Evolutionary conservation across 2,888 invertebrate genomes (phyloP).

Genomic region (Ferrisia virgata): DNA sequence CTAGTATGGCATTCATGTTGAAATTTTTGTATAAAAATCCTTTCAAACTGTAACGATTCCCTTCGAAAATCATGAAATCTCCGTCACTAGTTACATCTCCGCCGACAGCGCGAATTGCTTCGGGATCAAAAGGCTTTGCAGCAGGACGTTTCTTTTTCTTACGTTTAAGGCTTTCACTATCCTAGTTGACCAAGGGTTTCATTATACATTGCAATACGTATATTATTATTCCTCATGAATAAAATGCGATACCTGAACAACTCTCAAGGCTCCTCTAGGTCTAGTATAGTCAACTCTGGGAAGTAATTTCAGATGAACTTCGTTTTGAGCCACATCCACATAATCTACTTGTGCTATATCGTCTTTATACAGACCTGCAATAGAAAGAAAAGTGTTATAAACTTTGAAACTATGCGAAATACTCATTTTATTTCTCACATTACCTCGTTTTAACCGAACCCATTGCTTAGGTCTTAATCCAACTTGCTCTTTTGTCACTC

Average conservation of each 20-base stretch:
- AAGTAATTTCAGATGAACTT: constrained; percentile 90
- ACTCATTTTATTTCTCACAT: background rate
- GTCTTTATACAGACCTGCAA: constrained; percentile 50
- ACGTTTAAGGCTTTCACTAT: constrained; percentile 80
- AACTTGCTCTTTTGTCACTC: constrained; percentile 94
- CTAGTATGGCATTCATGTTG: constrained; percentile 88
- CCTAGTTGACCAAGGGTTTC: constrained; percentile 54
- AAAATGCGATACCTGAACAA: constrained; percentile 60
- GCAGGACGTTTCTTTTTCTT: constrained; percentile 86
- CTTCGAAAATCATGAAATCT: constrained; percentile 94
- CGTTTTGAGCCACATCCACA: constrained; percentile 96
- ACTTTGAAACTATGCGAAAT: background rate
- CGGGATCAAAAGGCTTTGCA: constrained; percentile 92
- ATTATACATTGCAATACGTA: background rate
- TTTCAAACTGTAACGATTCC: constrained; percentile 90
- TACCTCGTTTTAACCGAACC: constrained; percentile 93
- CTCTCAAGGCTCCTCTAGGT: constrained; percentile 85
- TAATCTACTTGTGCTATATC: constrained; percentile 79
- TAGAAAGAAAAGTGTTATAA: background rate
- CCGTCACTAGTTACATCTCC: constrained; percentile 96
- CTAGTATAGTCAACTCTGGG: constrained; percentile 96
- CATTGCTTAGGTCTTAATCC: constrained; percentile 92
- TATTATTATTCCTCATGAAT: background rate
- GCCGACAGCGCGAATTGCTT: constrained; percentile 87
- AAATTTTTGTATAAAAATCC: constrained; percentile 96